These are phyloP conservation scores for Bombus huntii DNA, from an alignment of 1,140 invertebrate species.

Conservation along the genomic window DNA sequence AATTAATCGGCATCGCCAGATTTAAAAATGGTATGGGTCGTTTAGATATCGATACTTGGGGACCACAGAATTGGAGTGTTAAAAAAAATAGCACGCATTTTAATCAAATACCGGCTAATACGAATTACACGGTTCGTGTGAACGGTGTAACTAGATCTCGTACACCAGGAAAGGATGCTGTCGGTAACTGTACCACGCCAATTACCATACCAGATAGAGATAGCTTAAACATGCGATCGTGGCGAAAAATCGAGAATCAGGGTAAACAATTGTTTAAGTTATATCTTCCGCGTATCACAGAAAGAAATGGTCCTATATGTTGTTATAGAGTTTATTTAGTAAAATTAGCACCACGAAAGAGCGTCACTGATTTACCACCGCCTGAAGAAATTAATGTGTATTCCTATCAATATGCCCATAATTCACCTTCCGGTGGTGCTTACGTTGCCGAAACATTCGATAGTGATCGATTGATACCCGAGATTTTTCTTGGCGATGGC, in stretches of 20 bases:
- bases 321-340: slow-evolving; percentile 92
- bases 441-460: slow-evolving; percentile 93
- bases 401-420: slow-evolving; percentile 89
- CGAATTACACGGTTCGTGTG: slow-evolving; percentile 87
- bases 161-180: slow-evolving; percentile 85
- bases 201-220: slow-evolving; percentile 87
- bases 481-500: slow-evolving; percentile 88
- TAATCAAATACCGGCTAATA: slow-evolving; percentile 88
- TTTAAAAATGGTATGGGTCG: slow-evolving; percentile 85
- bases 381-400: slow-evolving; percentile 87
- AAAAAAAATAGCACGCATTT: slow-evolving; percentile 83
- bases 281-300: slow-evolving; percentile 88
- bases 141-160: slow-evolving; percentile 88
- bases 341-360: slow-evolving; percentile 86
- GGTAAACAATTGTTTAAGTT: slow-evolving; percentile 88
- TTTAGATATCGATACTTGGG: slow-evolving; percentile 83
- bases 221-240: slow-evolving; percentile 85
- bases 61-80: slow-evolving; percentile 85
- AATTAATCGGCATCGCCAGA: slow-evolving; percentile 84
- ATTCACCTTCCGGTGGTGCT: slow-evolving; percentile 85
- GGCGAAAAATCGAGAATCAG: slow-evolving; percentile 88
- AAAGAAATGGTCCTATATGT: slow-evolving; percentile 93
- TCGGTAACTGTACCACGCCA: slow-evolving; percentile 86
- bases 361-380: slow-evolving; percentile 85
- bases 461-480: slow-evolving; percentile 83